Conservation (phyloP, 2,888 invertebrate species). For the Bembecia ichneumoniformis region DNA sequence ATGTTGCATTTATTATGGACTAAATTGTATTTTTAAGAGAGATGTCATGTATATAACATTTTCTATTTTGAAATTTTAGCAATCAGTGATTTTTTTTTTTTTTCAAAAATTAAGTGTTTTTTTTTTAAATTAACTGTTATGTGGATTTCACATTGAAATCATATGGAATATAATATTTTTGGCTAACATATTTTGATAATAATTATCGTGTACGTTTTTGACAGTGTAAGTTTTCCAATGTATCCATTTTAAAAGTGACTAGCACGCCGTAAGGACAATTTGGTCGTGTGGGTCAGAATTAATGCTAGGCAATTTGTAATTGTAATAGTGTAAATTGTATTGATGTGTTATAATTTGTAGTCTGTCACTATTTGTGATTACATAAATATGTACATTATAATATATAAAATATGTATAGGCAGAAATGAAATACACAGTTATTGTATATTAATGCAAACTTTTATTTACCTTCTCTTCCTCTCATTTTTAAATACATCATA, state of each 20-base stretch:
- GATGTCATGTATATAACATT: too few relatives aligned
- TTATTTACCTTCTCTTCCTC: constrained; percentile 61
- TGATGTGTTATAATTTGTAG: constrained; percentile 18
- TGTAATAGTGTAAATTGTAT: not conserved
- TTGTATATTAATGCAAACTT: constrained; percentile 59
- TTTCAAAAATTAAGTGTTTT: too few relatives aligned
- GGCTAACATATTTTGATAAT: too few relatives aligned
- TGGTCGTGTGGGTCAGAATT: not conserved
- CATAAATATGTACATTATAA: constrained; percentile 7
- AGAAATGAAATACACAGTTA: constrained; percentile 41
- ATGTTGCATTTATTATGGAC: too few relatives aligned
- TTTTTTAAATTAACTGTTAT: too few relatives aligned
- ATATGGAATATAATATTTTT: too few relatives aligned
- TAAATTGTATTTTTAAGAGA: too few relatives aligned
- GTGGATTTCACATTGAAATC: too few relatives aligned
- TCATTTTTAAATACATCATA: constrained; percentile 62
- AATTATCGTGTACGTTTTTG: too few relatives aligned
- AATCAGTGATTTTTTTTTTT: too few relatives aligned
- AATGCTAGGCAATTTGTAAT: not conserved
- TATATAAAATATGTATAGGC: constrained; percentile 1
- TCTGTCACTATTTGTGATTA: constrained; percentile 40
- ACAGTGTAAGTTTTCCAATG: too few relatives aligned
- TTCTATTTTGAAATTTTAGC: too few relatives aligned
- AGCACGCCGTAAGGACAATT: not conserved
- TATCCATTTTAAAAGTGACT: not conserved